phyloP scores from a whole-genome alignment of 2,797 vertebrate species.

The Arctocebus calabarensis region DNA sequence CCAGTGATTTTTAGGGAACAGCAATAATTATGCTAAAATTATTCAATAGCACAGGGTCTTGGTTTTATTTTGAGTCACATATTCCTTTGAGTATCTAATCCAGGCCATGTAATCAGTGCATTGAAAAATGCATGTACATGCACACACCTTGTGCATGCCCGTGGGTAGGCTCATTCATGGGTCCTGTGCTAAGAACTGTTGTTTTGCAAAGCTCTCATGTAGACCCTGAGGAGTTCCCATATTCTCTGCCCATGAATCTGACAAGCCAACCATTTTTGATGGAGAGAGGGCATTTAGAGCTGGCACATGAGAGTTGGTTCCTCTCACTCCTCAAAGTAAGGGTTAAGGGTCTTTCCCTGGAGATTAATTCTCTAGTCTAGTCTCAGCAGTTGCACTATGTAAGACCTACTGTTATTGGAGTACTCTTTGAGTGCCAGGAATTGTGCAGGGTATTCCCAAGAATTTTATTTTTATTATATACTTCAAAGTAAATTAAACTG shows the following conservation, averaged over 20 bases:
- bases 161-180: not conserved
- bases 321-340: not conserved
- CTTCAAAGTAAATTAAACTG: not conserved
- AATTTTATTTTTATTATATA: not conserved
- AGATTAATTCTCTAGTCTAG: not conserved
- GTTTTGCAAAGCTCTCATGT: not conserved
- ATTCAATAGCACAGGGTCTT: not conserved
- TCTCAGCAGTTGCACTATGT: not conserved
- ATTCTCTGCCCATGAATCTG: not conserved
- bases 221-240: not conserved
- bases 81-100: not conserved
- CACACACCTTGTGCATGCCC: not conserved
- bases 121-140: not conserved
- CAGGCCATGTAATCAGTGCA: not conserved
- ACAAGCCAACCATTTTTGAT: not conserved
- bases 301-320: not conserved
- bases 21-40: not conserved
- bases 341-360: not conserved
- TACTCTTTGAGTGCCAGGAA: not conserved
- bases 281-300: not conserved
- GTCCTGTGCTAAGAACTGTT: not conserved
- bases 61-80: constrained; percentile 56
- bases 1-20: constrained; percentile 1
- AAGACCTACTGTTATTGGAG: not conserved
- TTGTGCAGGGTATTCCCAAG: not conserved